phyloP scores from a whole-genome alignment of 2,797 vertebrate genomes.

The Xiphorhynchus erythropygius region DNA sequence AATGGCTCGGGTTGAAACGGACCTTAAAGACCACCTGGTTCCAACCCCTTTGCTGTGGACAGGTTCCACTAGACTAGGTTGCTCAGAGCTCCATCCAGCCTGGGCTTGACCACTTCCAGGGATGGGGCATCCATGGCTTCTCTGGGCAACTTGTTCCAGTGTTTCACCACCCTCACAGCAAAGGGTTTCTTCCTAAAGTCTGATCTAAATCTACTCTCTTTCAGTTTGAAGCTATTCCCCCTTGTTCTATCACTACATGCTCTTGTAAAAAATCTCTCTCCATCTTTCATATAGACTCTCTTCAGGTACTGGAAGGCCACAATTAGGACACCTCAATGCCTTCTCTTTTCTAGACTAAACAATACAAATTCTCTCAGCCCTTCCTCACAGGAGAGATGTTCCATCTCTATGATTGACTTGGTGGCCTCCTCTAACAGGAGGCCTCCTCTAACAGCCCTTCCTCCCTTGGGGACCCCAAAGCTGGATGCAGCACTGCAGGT shows the following conservation, averaged over 20 bases:
- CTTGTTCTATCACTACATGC: background rate
- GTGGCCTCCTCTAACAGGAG: background rate
- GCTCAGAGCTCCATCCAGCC: background rate
- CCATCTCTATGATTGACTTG: fast-evolving
- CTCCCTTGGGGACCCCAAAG: background rate
- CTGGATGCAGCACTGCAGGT: background rate
- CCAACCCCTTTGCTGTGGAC: fast-evolving
- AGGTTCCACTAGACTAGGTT: background rate
- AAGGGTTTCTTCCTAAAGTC: background rate
- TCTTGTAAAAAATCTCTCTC: background rate
- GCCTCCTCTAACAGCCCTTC: no score
- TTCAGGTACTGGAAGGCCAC: background rate
- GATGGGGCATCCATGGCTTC: background rate
- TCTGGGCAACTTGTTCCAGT: background rate
- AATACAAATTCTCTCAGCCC: background rate
- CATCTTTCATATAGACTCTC: background rate
- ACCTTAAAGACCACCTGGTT: background rate
- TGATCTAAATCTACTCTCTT: background rate
- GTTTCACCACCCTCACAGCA: background rate
- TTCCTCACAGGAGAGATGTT: background rate
- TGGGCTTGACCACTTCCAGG: background rate
- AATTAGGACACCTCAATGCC: background rate
- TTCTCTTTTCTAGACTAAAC: background rate
- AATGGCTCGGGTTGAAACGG: background rate
- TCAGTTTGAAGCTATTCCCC: background rate